Base-by-base conservation (phyloP, 1,140 invertebrate species). In the Choristoneura fumiferana region DNA sequence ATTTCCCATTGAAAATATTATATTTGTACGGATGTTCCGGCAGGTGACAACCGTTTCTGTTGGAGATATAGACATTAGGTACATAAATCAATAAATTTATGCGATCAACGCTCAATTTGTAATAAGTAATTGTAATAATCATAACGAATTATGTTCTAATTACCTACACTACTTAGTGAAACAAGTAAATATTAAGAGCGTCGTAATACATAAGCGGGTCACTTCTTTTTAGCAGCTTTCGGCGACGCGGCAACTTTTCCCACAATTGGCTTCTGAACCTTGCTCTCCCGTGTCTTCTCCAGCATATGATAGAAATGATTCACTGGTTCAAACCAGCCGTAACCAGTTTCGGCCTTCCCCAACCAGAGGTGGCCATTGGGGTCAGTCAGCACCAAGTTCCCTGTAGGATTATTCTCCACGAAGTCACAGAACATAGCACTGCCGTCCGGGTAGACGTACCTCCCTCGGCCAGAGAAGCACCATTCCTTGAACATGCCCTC, bases 341-440 rank as follows among this genome's bases (percentile, higher is more conserved):
- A 86, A 0, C 86, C 83, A 8, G 60, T 60, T 5, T 86, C 75
- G 2, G 84, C 76, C 33, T 63, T 74, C 0, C 78, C 84, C 1
- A 81, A 49, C 84, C 84, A 87, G 6, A 55, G 57, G 43, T 87
- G 84, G 0, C 76, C 76, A 40, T 87, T 87, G 0, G 83, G 81
- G 40, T 86, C 83, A 4, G 62, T 67, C 18, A 86, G 45, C n/a
- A 39, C 60, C 35, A 83, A 36, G 0, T 58, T 13, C 0, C 73
- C 77, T 6, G 69, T 43, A n/a, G 84, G 84, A 33, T 60, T 63
- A 17, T 78, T 86, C 0, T 84, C 81, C 12, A 53, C 29, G 56
- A 87, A 87, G 18, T 81, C 72, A 6, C 73, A 63, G 0, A 58
- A 53, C 10, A 86, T 39, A 3, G 74, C 22, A 22, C 73, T 81